A percentile compares a stretch with the other conserved stretches of the same genome.
Evolutionary conservation across 2,888 invertebrate species (phyloP).

Genomic region (Herminia tarsipennalis): DNA sequence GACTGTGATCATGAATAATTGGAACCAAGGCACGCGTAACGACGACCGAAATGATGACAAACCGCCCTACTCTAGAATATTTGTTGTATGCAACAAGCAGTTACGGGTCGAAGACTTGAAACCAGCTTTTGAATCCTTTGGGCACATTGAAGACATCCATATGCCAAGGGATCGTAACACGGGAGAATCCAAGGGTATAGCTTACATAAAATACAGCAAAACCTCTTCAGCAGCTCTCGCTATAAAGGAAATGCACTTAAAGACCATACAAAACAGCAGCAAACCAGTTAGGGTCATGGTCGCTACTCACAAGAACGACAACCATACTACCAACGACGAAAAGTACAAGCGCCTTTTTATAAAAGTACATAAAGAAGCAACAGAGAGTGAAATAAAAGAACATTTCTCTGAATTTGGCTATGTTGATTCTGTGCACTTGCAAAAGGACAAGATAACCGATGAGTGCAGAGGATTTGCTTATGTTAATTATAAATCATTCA

Average conservation of each 20-base stretch:
- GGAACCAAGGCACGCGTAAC: conserved; percentile 41
- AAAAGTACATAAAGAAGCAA: conserved; percentile 92
- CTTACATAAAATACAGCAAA: conserved; percentile 95
- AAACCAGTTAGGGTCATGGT: conserved; percentile 96
- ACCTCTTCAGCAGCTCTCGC: conserved; percentile 96
- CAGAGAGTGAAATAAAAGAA: conserved; percentile 90
- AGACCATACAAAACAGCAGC: conserved; percentile 88
- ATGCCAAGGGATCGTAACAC: conserved; percentile 93
- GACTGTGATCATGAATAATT: conserved; percentile 40
- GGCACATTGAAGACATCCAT: conserved; percentile 94
- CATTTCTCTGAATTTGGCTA: conserved; percentile 95
- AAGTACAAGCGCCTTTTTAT: conserved; percentile 92
- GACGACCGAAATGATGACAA: conserved; percentile 81
- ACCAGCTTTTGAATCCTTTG: conserved; percentile 91
- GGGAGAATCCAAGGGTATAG: conserved; percentile 95
- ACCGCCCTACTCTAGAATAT: conserved; percentile 95
- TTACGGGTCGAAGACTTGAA: conserved; percentile 90
- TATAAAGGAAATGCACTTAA: conserved; percentile 94
- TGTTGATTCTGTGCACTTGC: conserved; percentile 91
- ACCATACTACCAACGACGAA: conserved; percentile 58
- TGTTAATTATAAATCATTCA: conserved; percentile 92
- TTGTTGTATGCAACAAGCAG: conserved; percentile 93
- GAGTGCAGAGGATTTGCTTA: conserved; percentile 95
- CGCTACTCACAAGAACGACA: conserved; percentile 86
- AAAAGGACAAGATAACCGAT: conserved; percentile 91